These are phyloP conservation scores for Mesoclemmys tuberculata DNA, from an alignment of 2,113 vertebrate genomes.

Conservation along the genomic window DNA sequence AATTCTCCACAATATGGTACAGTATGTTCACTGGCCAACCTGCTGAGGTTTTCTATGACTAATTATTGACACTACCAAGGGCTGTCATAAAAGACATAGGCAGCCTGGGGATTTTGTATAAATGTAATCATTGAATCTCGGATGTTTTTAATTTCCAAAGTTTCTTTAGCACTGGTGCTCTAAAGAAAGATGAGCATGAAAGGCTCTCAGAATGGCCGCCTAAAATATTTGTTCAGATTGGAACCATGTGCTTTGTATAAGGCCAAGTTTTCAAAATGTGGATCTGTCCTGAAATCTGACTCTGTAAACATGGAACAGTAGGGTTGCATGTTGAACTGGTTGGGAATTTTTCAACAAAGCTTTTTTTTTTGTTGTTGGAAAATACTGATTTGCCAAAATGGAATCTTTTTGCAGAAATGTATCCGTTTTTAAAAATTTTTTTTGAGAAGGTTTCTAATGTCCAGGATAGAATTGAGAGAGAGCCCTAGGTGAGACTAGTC, in stretches of 20 bases:
- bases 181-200: slow-evolving; percentile 39
- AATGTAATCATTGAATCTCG: slow-evolving; percentile 47
- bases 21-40: slow-evolving; percentile 45
- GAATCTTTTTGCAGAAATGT: background rate
- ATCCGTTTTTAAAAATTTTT: background rate
- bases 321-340: background rate
- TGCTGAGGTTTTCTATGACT: slow-evolving; percentile 49
- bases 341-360: background rate
- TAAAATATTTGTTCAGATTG: background rate
- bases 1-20: slow-evolving; percentile 26
- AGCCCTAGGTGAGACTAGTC: background rate
- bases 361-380: background rate
- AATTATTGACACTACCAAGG: slow-evolving; percentile 63
- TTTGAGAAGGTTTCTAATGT: background rate
- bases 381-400: background rate
- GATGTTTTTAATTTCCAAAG: slow-evolving; percentile 62
- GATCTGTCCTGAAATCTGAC: background rate
- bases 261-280: slow-evolving; percentile 17
- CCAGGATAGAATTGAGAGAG: background rate
- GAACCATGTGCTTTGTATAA: background rate
- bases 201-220: background rate
- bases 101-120: slow-evolving; percentile 43
- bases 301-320: background rate
- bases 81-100: slow-evolving; percentile 60
- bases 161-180: slow-evolving; percentile 51